phyloP scores from a whole-genome alignment of 2,888 invertebrate species.

The Meloe dianella region DNA sequence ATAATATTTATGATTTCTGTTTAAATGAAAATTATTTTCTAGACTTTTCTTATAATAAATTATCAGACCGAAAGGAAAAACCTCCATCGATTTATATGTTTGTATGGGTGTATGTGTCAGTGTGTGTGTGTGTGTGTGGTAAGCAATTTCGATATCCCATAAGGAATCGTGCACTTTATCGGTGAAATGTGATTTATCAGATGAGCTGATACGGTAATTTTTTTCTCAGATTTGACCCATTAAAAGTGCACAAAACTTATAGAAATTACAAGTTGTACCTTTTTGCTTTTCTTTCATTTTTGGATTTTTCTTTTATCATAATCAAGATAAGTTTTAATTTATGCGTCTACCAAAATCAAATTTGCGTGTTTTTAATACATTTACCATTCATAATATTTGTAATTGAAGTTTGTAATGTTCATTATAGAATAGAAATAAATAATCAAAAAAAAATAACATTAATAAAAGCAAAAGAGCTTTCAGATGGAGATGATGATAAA shows the following conservation, averaged over 20 bases:
- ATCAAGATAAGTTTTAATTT: constrained; percentile 29
- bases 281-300: neutral
- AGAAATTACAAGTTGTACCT: neutral
- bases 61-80: too few species aligned
- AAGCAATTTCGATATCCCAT: neutral
- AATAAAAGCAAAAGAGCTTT: neutral
- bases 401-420: neutral
- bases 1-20: too few species aligned
- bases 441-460: neutral
- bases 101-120: neutral
- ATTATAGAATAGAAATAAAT: neutral
- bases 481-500: neutral
- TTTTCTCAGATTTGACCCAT: constrained; percentile 30
- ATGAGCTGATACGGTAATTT: constrained; percentile 31
- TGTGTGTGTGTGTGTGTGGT: neutral
- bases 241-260: neutral
- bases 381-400: neutral
- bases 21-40: too few species aligned
- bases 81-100: neutral
- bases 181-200: constrained; percentile 43
- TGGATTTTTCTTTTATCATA: too few species aligned
- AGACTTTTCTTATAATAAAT: too few species aligned
- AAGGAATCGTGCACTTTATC: constrained; percentile 19
- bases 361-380: constrained; percentile 16
- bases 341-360: constrained; percentile 22